Evolutionary conservation across 2,888 invertebrate genomes (phyloP).

Genomic region (Tribolium freemani): DNA sequence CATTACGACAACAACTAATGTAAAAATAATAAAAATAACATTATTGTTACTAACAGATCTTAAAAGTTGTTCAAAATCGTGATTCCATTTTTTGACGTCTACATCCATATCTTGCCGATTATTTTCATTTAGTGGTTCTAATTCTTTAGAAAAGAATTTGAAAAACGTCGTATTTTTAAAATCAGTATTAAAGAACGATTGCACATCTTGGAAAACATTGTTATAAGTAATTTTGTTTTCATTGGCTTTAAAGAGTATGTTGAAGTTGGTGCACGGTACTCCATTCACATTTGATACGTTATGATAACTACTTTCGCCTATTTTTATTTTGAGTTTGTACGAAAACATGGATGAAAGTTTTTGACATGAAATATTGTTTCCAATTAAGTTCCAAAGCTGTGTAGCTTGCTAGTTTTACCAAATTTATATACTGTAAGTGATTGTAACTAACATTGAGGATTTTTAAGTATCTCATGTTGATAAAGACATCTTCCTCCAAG

Average conservation of each 20-base stretch:
- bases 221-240: background rate
- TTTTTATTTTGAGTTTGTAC: background rate
- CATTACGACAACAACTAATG: background rate
- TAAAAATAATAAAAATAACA: background rate
- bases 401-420: background rate
- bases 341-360: background rate
- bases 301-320: background rate
- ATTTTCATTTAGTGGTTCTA: background rate
- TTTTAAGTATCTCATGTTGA: background rate
- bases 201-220: background rate
- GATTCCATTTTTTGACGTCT: background rate
- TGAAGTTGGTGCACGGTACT: conserved; percentile 1
- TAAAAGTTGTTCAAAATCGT: background rate
- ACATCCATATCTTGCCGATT: too few relatives aligned
- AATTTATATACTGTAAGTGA: conserved; percentile 5
- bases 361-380: conserved; percentile 14
- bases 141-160: background rate
- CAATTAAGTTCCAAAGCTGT: background rate
- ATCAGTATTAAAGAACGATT: background rate
- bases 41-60: background rate
- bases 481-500: conserved; percentile 2
- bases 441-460: conserved; percentile 4
- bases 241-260: background rate
- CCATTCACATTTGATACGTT: background rate
- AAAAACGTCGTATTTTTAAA: conserved; percentile 5